Conservation (phyloP, 1,140 invertebrate species). For the Ips nitidus region DNA sequence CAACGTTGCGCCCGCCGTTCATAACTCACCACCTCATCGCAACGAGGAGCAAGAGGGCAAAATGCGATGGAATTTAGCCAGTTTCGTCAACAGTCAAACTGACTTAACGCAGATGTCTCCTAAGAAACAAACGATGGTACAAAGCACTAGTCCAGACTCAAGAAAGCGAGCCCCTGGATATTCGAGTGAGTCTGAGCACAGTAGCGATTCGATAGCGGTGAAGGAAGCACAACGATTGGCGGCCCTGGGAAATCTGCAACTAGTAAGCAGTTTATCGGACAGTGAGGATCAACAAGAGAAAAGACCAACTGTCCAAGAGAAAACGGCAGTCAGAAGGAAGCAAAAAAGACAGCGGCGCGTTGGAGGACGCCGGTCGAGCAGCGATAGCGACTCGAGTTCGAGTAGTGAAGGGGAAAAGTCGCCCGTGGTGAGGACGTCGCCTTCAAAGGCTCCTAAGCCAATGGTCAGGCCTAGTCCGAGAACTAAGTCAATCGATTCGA, state of each 20-base stretch:
- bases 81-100: slow-evolving; percentile 51
- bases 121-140: slow-evolving; percentile 19
- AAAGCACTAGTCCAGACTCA: slow-evolving; percentile 32
- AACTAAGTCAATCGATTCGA: slow-evolving; percentile 43
- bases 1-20: neutral
- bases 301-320: slow-evolving; percentile 1
- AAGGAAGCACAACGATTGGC: slow-evolving; percentile 49
- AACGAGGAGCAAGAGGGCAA: slow-evolving; percentile 51
- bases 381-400: slow-evolving; percentile 10
- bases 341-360: slow-evolving; percentile 1
- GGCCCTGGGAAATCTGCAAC: slow-evolving; percentile 31
- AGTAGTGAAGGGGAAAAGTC: slow-evolving; percentile 17
- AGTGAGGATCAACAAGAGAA: slow-evolving; percentile 39
- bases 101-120: slow-evolving; percentile 34
- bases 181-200: slow-evolving; percentile 33
- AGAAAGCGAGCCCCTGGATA: slow-evolving; percentile 19
- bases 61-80: slow-evolving; percentile 58
- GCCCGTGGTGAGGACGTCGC: slow-evolving; percentile 27
- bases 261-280: slow-evolving; percentile 49
- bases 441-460: slow-evolving; percentile 41
- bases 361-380: neutral
- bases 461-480: slow-evolving; percentile 42
- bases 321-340: slow-evolving; percentile 10
- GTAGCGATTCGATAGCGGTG: slow-evolving; percentile 53
- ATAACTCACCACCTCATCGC: slow-evolving; percentile 48